A percentile compares a stretch with the other conserved stretches of the same genome.
Conservation (phyloP, 2,888 invertebrate genomes). For the Hedychridium roseum region DNA sequence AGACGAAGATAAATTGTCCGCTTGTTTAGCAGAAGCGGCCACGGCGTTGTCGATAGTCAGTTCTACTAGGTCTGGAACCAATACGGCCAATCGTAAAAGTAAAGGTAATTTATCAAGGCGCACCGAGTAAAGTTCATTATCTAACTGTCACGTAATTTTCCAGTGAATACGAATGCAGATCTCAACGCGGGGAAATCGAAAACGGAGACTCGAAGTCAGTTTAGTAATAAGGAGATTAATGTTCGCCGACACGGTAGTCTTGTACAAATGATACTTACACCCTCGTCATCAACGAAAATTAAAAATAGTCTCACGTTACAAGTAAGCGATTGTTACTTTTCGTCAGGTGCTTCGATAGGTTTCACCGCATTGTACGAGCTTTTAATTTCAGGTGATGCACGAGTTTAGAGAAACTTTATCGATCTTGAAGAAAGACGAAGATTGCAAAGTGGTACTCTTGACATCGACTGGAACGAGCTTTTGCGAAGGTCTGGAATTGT, state of each 20-base stretch:
- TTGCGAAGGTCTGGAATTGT: conserved; percentile 85
- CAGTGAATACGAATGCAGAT: conserved; percentile 37
- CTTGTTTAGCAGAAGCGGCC: conserved; percentile 59
- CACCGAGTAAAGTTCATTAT: too few species aligned
- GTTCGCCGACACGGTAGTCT: conserved; percentile 69
- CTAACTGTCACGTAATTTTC: conserved; percentile 19
- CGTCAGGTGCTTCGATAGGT: too few species aligned
- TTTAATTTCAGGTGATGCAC: conserved; percentile 72
- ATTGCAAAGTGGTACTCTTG: conserved; percentile 75
- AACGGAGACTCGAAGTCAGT: conserved; percentile 42
- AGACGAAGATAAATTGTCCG: conserved; percentile 56
- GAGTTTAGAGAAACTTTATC: conserved; percentile 77
- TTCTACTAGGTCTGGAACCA: conserved; percentile 33
- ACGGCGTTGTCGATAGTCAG: conserved; percentile 54
- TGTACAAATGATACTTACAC: conserved; percentile 71
- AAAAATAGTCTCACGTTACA: conserved; percentile 71
- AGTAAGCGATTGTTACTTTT: too few species aligned
- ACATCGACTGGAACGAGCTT: conserved; percentile 79
- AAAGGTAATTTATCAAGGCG: conserved; percentile 48
- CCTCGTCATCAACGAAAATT: conserved; percentile 68
- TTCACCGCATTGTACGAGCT: conserved; percentile 1
- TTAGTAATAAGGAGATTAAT: conserved; percentile 66
- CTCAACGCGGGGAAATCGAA: conserved; percentile 43
- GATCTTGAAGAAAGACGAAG: conserved; percentile 70
- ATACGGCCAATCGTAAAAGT: conserved; percentile 42